A percentile compares a stretch with the other conserved stretches of the same genome.
phyloP scores from a whole-genome alignment of 37 sponge, comb jelly and placozoan genomes.

The Eunapius fragilis region DNA sequence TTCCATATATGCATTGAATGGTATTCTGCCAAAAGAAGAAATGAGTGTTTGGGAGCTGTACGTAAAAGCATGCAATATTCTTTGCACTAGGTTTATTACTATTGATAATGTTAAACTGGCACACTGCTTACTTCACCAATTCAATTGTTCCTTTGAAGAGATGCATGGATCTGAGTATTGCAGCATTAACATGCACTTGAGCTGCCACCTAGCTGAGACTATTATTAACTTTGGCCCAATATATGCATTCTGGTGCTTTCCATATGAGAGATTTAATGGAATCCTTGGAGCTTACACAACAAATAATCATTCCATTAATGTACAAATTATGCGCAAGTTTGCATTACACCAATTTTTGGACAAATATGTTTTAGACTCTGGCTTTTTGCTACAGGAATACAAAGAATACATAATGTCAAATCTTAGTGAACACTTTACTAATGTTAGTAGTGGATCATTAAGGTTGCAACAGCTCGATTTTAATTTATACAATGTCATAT shows the following conservation, averaged over 20 bases:
- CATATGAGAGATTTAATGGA: conserved; percentile 69
- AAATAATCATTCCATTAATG: conserved; percentile 41
- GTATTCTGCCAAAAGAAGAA: conserved; percentile 36
- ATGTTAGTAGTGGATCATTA: not conserved
- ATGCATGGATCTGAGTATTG: conserved; percentile 46
- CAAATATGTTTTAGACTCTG: not conserved
- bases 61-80: conserved; percentile 53
- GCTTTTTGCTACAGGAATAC: not conserved
- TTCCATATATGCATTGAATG: conserved; percentile 53
- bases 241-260: conserved; percentile 66
- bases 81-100: conserved; percentile 24
- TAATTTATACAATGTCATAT: not conserved
- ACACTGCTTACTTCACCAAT: conserved; percentile 18
- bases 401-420: not conserved
- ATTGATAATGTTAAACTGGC: conserved; percentile 31
- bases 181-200: conserved; percentile 65
- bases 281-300: conserved; percentile 45
- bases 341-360: not conserved
- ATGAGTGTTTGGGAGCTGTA: conserved; percentile 58
- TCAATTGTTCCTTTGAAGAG: conserved; percentile 25
- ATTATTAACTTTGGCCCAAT: conserved; percentile 65
- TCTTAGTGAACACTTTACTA: not conserved
- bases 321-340: conserved; percentile 60
- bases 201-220: conserved; percentile 47
- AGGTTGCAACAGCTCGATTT: not conserved